Conservation (phyloP, 1,140 invertebrate genomes). For the Sinonovacula constricta region DNA sequence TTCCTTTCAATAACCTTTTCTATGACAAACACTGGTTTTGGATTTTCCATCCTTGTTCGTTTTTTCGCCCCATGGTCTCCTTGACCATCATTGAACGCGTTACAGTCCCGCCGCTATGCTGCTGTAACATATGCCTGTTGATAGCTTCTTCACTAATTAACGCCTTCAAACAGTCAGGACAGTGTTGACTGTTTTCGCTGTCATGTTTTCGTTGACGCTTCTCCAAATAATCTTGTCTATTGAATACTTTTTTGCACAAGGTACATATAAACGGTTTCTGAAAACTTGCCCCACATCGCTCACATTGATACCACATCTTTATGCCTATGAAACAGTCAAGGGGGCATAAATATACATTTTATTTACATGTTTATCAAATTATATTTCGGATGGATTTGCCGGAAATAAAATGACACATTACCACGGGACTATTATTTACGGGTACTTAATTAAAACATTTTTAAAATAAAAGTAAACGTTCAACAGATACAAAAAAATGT, state of each 20-base stretch:
- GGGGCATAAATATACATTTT: too few relatives aligned
- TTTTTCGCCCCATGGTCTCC: not conserved
- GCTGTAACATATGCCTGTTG: not conserved
- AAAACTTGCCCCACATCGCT: not conserved
- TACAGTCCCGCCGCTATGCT: not conserved
- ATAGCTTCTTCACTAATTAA: not conserved
- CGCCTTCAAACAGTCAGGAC: not conserved
- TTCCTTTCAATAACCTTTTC: conserved; percentile 19
- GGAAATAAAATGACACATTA: too few relatives aligned
- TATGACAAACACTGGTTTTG: not conserved
- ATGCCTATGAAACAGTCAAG: too few relatives aligned
- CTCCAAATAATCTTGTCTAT: not conserved
- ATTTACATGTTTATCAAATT: too few relatives aligned
- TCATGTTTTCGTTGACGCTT: not conserved
- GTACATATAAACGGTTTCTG: not conserved
- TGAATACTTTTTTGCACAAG: not conserved
- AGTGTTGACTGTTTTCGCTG: not conserved
- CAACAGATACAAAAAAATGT: too few relatives aligned
- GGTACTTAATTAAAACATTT: too few relatives aligned
- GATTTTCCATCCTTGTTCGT: not conserved
- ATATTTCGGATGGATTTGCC: too few relatives aligned
- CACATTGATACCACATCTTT: conserved; percentile 1
- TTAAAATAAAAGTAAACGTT: too few relatives aligned
- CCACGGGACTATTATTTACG: too few relatives aligned
- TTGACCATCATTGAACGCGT: not conserved